Percentiles rank a stretch among this genome's conserved stretches.
phyloP scores from a whole-genome alignment of 2,113 vertebrate genomes.

The Laticauda colubrina region DNA sequence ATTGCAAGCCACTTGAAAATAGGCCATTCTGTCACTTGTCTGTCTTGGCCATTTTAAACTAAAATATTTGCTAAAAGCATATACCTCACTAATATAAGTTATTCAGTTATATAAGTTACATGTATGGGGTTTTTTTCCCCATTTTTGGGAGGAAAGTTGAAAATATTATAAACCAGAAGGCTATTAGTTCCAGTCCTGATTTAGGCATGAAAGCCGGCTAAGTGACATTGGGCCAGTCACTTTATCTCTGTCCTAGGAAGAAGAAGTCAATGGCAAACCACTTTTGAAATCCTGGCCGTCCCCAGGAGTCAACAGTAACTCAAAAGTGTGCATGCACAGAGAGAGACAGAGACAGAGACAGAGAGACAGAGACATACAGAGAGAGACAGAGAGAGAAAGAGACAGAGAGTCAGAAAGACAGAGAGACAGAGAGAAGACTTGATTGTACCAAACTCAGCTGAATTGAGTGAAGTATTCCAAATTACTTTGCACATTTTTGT shows the following conservation, averaged over 20 bases:
- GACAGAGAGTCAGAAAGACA: no score
- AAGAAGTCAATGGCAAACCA: not conserved
- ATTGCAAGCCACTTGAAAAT: not conserved
- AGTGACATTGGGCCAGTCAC: not conserved
- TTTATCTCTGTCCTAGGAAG: not conserved
- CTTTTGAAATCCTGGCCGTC: not conserved
- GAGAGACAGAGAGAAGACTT: not conserved
- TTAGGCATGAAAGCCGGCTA: not conserved
- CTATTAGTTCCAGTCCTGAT: not conserved
- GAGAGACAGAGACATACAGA: no score
- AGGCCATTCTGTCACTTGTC: not conserved
- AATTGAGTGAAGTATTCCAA: not conserved
- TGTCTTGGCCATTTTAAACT: not conserved
- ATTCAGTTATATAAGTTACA: not conserved
- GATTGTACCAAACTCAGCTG: not conserved
- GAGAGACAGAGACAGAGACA: no score
- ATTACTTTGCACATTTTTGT: not conserved
- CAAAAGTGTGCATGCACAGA: not conserved
- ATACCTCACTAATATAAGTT: not conserved
- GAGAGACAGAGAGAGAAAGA: no score
- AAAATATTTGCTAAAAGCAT: not conserved
- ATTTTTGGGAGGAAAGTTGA: not conserved
- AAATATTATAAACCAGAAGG: not conserved
- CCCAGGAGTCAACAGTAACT: not conserved
- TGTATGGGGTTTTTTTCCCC: not conserved